Conservation (phyloP, 35 echinoderm and acorn worm genomes). For the Hemicentrotus pulcherrimus region DNA sequence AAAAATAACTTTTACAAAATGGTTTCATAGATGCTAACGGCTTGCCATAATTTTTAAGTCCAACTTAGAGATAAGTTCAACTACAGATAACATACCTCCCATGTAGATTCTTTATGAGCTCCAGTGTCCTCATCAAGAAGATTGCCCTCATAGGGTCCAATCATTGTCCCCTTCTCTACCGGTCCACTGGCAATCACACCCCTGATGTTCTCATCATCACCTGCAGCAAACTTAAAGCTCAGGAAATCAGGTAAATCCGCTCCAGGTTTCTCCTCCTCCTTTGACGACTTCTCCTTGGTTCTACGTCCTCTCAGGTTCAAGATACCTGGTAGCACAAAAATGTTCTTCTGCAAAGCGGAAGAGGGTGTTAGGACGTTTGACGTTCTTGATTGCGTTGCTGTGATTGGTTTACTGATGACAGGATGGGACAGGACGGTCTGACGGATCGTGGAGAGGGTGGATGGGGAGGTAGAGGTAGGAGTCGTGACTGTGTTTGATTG, state of each 20-base stretch:
- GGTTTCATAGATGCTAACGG: too few relatives aligned
- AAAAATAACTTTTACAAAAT: too few relatives aligned
- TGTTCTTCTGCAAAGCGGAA: background rate
- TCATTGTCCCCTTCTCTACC: background rate
- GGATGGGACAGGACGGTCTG: background rate
- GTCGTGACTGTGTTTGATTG: background rate
- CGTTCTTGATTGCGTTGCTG: background rate
- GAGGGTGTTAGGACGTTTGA: background rate
- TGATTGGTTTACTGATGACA: background rate
- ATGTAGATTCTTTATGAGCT: background rate
- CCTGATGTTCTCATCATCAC: background rate
- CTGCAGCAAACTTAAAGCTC: background rate
- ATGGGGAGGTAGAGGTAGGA: background rate
- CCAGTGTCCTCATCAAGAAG: background rate
- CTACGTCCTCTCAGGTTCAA: background rate
- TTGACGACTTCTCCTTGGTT: background rate
- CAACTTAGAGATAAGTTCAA: too few relatives aligned
- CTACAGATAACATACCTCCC: conserved; percentile 5
- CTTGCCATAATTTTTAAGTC: too few relatives aligned
- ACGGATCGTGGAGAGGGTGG: background rate
- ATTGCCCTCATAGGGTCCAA: conserved; percentile 23
- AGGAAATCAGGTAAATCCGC: background rate
- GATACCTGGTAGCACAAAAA: background rate
- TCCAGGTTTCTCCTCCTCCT: background rate
- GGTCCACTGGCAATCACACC: background rate